Evolutionary conservation across 2,797 vertebrate genomes (phyloP), one percentile per base, ranked within the genome.

Genomic region (Micrastur ruficollis): DNA sequence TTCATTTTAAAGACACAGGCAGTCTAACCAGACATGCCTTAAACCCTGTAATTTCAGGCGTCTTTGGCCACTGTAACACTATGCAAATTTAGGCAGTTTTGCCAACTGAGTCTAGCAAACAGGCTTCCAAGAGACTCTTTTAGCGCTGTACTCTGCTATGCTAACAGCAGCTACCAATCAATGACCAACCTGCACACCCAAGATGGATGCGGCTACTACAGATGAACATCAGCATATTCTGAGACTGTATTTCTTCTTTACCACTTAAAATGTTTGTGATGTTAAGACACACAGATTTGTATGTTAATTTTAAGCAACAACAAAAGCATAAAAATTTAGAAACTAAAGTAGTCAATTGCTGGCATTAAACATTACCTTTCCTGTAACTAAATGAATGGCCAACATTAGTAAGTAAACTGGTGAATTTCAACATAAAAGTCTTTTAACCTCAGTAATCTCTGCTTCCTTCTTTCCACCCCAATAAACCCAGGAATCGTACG

Each of bases 241-340:
- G 22, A 80, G 38, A 86, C 26, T 4, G 2, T 13, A 19, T 31
- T 73, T 86, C 20, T 53, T 85, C 21, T 79, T 50, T 61, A 20
- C 52, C 56, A 76, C n/a, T 67, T 36, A 59, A 82, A 25, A n/a
- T 61, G 5, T 59, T 65, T 58, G 32, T 21, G 11, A 92, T 55
- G 65, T 87, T 84, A 89, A 89, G 82, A 93, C 72, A 89, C 25
- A 70, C 8, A 88, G 36, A n/a, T 55, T 58, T 59, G 22, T 53
- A 81, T 15, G 82, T 90, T 94, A 93, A 80, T 71, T 91, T 87
- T 61, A 94, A 95, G 66, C 42, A 84, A 84, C 70, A 93, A 94
- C 61, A 76, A 86, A 93, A 73, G 79, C 61, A 29, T 49, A 47
- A 42, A 68, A 34, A 80, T 61, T 42, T 63, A 91, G 90, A 72